Percentiles rank a stretch among this genome's conserved stretches.
These are phyloP conservation scores for Agrilus planipennis DNA, from an alignment of 1,140 invertebrate species.

Conservation along the genomic window DNA sequence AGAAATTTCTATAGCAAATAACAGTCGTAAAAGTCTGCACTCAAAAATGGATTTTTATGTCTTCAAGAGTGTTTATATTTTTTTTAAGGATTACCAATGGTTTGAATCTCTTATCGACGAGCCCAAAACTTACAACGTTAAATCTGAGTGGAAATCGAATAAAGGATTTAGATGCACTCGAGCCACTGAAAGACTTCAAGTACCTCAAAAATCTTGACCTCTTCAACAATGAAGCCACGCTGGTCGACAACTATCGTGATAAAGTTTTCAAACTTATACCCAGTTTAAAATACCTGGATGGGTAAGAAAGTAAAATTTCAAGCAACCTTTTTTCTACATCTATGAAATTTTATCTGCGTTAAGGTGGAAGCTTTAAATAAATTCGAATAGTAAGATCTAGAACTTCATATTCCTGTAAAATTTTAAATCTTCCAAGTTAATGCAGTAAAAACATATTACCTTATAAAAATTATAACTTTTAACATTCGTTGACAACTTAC, in stretches of 20 bases:
- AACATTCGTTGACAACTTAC: too few relatives aligned
- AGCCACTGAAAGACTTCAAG: conserved; percentile 81
- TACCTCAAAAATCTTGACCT: conserved; percentile 82
- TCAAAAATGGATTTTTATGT: too few relatives aligned
- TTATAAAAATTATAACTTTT: too few relatives aligned
- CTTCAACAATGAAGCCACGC: conserved; percentile 87
- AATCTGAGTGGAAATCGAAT: conserved; percentile 97
- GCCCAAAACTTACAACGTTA: conserved; percentile 80
- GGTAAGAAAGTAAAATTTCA: conserved; percentile 45
- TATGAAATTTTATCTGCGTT: too few relatives aligned
- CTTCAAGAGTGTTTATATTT: too few relatives aligned
- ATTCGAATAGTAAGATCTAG: too few relatives aligned
- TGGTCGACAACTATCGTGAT: conserved; percentile 78
- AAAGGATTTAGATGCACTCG: conserved; percentile 83
- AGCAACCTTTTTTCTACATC: not conserved
- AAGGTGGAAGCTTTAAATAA: too few relatives aligned
- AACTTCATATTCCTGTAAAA: too few relatives aligned
- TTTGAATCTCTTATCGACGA: conserved; percentile 73
- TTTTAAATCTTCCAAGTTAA: too few relatives aligned
- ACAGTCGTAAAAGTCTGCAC: too few relatives aligned
- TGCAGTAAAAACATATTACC: too few relatives aligned
- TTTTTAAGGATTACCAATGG: conserved; percentile 76
- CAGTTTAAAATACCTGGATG: conserved; percentile 84
- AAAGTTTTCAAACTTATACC: conserved; percentile 88
- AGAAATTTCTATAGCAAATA: conserved; percentile 2